Base-by-base conservation (phyloP, 2,113 vertebrate genomes). In the Phasianus colchicus region DNA sequence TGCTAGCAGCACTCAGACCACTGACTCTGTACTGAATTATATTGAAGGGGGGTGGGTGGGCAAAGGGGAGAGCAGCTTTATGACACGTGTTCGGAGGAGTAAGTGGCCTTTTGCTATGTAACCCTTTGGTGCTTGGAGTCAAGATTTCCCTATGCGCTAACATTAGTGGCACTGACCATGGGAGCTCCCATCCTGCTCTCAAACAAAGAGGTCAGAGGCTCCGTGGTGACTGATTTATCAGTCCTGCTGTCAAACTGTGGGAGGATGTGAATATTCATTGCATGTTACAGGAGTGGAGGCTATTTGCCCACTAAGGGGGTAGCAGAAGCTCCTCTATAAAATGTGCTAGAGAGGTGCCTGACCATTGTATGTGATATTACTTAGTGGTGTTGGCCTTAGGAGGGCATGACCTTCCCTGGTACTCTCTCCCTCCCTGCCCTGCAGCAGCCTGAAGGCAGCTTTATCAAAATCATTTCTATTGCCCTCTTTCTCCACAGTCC, bases 51-150 rank as follows among this genome's bases (percentile, higher is more conserved):
- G 89, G 81, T 36, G 70, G 83, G 84, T 67, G 94, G 77, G 90
- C 87, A 67, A 83, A 32, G 89, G 32, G 32, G 58, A 69, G 69
- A 84, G 72, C 94, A 83, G 67, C 90, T 88, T 86, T 77, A 10
- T 77, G 90, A 84, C 10, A 80, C 78, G 75, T 80, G 80, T 9
- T 27, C 9, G 34, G 91, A 91, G 95, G 78, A 92, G 81, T 47
- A 92, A 38, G 93, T 94, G 95, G 96, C 97, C 94, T 97, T 96
- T 84, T 55, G 96, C 93, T 77, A 86, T 61, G 69, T 55, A 76
- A 89, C 95, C 97, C 93, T 95, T 94, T 88, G 96, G 96, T 96
- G 95, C 95, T 96, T 27, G 91, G 70, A 90, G 86, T 84, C 83
- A 57, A 73, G 90, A 89, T 52, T 92, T 93, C 92, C 94, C 88